These are phyloP conservation scores for Sebastes paucispinis DNA, from an alignment of 2,797 vertebrate genomes.

Conservation along the genomic window DNA sequence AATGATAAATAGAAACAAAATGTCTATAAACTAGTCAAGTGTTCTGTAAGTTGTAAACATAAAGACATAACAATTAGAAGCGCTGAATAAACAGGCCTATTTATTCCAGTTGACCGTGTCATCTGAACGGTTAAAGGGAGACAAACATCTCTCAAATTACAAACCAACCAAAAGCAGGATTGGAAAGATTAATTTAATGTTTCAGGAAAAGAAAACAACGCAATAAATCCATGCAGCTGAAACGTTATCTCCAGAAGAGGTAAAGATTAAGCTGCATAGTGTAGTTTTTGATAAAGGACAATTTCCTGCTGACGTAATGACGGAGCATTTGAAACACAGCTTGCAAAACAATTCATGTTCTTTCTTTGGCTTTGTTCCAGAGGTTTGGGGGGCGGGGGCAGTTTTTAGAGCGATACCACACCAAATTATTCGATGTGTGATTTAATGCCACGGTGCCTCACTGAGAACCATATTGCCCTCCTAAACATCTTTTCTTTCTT, in stretches of 20 bases:
- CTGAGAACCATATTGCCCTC: conserved; percentile 37
- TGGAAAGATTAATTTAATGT: background rate
- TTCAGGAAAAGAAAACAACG: background rate
- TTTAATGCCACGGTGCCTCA: conserved; percentile 61
- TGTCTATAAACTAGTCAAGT: no score
- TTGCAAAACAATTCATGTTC: conserved; percentile 33
- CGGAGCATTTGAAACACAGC: conserved; percentile 38
- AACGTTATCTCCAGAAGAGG: conserved; percentile 23
- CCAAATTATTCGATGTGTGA: conserved; percentile 65
- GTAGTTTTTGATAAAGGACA: conserved; percentile 51
- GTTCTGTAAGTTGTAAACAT: no score
- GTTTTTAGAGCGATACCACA: conserved; percentile 63
- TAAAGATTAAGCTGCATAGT: conserved; percentile 17
- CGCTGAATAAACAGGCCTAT: background rate
- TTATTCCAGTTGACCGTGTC: background rate
- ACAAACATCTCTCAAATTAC: background rate
- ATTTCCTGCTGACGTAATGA: conserved; percentile 65
- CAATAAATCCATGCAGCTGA: conserved; percentile 6
- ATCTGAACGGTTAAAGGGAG: background rate
- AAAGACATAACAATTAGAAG: background rate
- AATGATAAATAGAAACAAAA: no score
- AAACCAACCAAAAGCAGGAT: background rate
- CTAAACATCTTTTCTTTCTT: conserved; percentile 42
- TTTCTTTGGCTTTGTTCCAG: conserved; percentile 55
- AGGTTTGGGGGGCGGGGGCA: background rate